Percentiles rank a stretch among this genome's conserved stretches.
Evolutionary conservation across 2,113 vertebrate species (phyloP).

Genomic region (Platanista minor): DNA sequence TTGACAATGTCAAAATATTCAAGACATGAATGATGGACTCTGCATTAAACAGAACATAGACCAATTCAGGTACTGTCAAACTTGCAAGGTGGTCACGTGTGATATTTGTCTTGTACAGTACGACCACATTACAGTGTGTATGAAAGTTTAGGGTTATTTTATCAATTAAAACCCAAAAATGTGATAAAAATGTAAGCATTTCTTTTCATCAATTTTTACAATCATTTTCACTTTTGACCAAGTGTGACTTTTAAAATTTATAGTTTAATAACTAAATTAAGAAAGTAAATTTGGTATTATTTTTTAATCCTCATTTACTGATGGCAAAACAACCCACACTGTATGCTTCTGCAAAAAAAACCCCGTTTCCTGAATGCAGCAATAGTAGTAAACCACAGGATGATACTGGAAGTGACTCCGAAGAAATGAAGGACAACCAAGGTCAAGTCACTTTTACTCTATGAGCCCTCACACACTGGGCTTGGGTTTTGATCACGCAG

Average conservation of each 20-base stretch:
- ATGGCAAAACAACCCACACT: not conserved
- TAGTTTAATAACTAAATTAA: not conserved
- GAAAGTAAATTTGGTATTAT: not conserved
- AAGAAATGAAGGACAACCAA: not conserved
- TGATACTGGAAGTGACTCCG: not conserved
- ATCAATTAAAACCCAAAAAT: not conserved
- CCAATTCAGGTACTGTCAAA: not conserved
- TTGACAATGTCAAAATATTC: not conserved
- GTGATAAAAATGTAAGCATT: not conserved
- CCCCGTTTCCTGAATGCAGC: not conserved
- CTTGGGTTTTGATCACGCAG: not conserved
- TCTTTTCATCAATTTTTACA: slow-evolving; percentile 1
- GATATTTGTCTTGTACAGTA: not conserved
- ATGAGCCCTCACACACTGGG: not conserved
- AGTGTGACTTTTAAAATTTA: not conserved
- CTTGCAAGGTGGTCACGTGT: not conserved
- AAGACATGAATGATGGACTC: not conserved
- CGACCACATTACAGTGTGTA: not conserved
- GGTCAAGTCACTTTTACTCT: not conserved
- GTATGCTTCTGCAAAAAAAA: not conserved
- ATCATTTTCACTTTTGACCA: not conserved
- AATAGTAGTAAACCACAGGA: not conserved
- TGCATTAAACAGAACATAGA: not conserved
- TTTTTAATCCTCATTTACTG: not conserved
- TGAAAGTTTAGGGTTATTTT: not conserved